Percentiles rank a stretch among this genome's conserved stretches.
Evolutionary conservation across 2,888 invertebrate genomes (phyloP).

Genomic region (Apamea epomidion): DNA sequence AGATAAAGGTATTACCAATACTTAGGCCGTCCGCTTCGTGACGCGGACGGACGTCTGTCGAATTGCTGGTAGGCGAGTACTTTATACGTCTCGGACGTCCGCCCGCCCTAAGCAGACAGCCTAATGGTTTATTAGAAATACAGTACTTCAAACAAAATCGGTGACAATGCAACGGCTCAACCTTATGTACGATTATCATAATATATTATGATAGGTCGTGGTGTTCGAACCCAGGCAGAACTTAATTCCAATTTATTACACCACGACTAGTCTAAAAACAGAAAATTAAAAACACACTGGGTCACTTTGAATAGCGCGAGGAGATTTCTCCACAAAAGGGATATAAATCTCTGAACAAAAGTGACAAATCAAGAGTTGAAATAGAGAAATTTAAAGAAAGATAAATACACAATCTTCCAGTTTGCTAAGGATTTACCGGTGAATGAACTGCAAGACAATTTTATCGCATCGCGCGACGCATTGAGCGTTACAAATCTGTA

Average conservation of each 20-base stretch:
- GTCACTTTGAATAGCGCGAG: neutral
- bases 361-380: neutral
- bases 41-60: neutral
- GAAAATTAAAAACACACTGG: too few species aligned
- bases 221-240: too few species aligned
- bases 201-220: neutral
- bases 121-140: neutral
- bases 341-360: neutral
- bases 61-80: neutral
- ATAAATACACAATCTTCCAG: neutral
- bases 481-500: neutral
- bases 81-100: neutral
- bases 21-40: too few species aligned
- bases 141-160: neutral
- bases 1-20: slow-evolving; percentile 22
- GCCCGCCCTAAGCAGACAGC: neutral
- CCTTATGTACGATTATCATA: too few species aligned
- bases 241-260: too few species aligned
- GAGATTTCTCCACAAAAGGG: neutral
- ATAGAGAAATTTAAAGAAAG: neutral
- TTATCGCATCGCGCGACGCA: neutral
- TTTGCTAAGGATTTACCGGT: neutral
- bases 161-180: too few species aligned
- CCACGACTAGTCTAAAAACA: too few species aligned
- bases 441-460: neutral